Evolutionary conservation across 2,797 vertebrate species (phyloP).

Genomic region (Lagorchestes hirsutus): DNA sequence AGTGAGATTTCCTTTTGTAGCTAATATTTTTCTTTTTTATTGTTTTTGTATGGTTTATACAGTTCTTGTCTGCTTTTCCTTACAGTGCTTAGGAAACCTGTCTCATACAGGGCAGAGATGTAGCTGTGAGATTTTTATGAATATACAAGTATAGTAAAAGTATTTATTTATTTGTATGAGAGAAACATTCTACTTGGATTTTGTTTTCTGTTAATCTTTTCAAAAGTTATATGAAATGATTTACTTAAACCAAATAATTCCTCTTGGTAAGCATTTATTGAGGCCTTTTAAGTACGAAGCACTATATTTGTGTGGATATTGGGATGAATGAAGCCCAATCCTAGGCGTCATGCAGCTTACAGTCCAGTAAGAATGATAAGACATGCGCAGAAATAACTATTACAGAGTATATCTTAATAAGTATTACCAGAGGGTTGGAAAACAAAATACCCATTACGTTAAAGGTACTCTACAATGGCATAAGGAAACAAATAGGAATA

Average conservation of each 20-base stretch:
- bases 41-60: slow-evolving; percentile 42
- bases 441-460: not conserved
- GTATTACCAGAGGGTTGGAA: not conserved
- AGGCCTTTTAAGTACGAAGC: not conserved
- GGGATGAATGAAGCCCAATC: not conserved
- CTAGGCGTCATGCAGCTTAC: not conserved
- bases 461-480: not conserved
- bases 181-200: not conserved
- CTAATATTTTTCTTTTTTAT: slow-evolving; percentile 53
- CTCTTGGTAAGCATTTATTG: not conserved
- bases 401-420: not conserved
- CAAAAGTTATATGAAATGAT: not conserved
- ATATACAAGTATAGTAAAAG: slow-evolving; percentile 60
- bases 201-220: not conserved
- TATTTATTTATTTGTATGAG: not conserved
- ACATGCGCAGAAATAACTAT: not conserved
- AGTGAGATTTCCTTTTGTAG: slow-evolving; percentile 61
- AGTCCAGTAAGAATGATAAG: not conserved
- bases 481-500: not conserved
- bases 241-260: not conserved
- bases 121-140: slow-evolving; percentile 64
- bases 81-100: slow-evolving; percentile 55
- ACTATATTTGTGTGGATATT: not conserved
- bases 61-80: slow-evolving; percentile 67
- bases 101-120: slow-evolving; percentile 31